A percentile compares a stretch with the other conserved stretches of the same genome.
phyloP scores from a whole-genome alignment of 2,888 invertebrate species.

The Amphimallon solstitiale region DNA sequence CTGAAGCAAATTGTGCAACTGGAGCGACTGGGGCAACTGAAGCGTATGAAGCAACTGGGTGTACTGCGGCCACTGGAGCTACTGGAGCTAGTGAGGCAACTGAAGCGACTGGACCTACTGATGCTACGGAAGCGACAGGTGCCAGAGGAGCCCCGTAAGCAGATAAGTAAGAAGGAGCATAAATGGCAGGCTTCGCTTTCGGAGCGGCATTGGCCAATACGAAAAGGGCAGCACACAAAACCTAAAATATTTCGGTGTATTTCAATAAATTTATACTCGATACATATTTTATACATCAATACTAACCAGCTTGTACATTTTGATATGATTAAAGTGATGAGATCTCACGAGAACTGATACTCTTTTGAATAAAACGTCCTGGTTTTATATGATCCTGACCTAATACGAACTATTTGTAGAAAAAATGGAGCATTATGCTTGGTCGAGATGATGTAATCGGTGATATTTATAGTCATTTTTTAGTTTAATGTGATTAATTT shows the following conservation, averaged over 20 bases:
- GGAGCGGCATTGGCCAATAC: conserved; percentile 21
- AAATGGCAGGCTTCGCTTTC: conserved; percentile 13
- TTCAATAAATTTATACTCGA: background rate
- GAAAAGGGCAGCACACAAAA: conserved; percentile 9
- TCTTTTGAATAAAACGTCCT: background rate
- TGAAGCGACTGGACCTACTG: conserved; percentile 5
- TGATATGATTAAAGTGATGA: background rate
- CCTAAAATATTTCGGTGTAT: background rate
- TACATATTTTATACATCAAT: background rate
- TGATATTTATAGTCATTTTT: conserved; percentile 11
- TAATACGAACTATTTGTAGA: background rate
- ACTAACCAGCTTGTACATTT: conserved; percentile 26
- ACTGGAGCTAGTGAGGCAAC: conserved; percentile 16
- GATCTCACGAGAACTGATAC: conserved; percentile 13
- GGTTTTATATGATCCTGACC: conserved; percentile 18
- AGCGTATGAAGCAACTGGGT: no score
- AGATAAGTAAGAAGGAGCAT: background rate
- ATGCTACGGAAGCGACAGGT: background rate
- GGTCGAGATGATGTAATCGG: conserved; percentile 2
- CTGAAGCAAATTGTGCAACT: background rate
- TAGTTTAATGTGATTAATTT: background rate
- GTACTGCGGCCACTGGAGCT: conserved; percentile 3
- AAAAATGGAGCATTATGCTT: conserved; percentile 23
- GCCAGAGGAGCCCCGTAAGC: conserved; percentile 5
- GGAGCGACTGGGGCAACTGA: conserved; percentile 14